Conservation (phyloP, 1,140 invertebrate genomes). For the Popillia japonica region DNA sequence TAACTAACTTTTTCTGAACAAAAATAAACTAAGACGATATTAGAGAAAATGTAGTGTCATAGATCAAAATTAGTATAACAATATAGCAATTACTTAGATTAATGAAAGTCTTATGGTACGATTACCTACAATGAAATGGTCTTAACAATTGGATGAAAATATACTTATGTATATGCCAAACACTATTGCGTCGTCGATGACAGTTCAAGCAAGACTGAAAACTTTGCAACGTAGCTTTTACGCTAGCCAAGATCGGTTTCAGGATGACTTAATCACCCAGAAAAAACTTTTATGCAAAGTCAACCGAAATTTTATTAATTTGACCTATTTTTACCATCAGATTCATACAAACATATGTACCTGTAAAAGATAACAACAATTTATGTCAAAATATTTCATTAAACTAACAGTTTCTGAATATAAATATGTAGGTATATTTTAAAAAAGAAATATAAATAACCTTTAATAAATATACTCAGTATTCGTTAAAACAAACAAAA, state of each 20-base stretch:
- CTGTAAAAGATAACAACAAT: no score
- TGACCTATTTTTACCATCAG: neutral
- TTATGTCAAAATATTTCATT: no score
- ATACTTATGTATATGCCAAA: neutral
- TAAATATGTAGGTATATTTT: no score
- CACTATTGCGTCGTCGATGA: neutral
- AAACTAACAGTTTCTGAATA: no score
- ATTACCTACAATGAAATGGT: neutral
- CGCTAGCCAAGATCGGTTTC: neutral
- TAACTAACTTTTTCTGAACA: neutral
- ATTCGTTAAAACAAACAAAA: no score
- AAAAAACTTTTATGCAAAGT: neutral
- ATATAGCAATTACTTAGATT: neutral
- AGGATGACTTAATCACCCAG: neutral
- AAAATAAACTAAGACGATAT: neutral
- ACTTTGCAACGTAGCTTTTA: conserved; percentile 1
- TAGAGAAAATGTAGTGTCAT: neutral
- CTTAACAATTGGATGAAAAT: neutral
- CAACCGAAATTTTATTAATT: conserved; percentile 6
- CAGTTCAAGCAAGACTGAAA: neutral
- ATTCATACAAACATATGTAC: no score
- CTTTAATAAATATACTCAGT: no score
- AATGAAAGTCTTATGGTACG: neutral
- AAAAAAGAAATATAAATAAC: no score
- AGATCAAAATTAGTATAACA: neutral